These are phyloP conservation scores for Echeneis naucrates DNA, from an alignment of 2,797 vertebrate genomes.

Conservation along the genomic window DNA sequence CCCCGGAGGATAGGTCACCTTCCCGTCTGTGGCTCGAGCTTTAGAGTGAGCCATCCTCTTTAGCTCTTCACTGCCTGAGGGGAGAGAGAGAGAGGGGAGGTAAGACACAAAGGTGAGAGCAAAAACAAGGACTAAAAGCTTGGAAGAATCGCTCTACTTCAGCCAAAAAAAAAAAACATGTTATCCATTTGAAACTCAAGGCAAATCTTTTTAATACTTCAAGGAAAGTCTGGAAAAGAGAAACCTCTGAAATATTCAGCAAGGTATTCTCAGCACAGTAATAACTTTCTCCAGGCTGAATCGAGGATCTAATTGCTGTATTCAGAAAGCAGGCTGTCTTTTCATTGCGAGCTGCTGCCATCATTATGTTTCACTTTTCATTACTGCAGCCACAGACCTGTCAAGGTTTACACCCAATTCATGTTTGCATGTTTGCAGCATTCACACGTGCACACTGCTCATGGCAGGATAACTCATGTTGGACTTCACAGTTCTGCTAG, in stretches of 20 bases:
- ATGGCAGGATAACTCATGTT: not conserved
- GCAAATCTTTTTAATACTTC: slow-evolving; percentile 43
- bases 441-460: slow-evolving; percentile 23
- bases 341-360: slow-evolving; percentile 16
- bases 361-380: slow-evolving; percentile 43
- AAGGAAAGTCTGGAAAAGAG: slow-evolving; percentile 42
- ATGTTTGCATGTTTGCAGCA: slow-evolving; percentile 11
- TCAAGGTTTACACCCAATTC: slow-evolving; percentile 39
- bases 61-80: slow-evolving; percentile 86
- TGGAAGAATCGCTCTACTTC: slow-evolving; percentile 3
- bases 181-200: slow-evolving; percentile 14
- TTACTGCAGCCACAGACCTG: slow-evolving; percentile 12
- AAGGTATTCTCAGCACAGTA: slow-evolving; percentile 43
- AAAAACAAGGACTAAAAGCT: slow-evolving; percentile 5
- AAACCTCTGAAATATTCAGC: slow-evolving; percentile 63
- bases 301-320: slow-evolving; percentile 43
- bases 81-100: slow-evolving; percentile 40
- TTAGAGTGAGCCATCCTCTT: slow-evolving; percentile 99
- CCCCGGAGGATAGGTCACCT: slow-evolving; percentile 99
- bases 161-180: slow-evolving; percentile 4
- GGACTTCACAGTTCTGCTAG: slow-evolving; percentile 12
- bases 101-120: not conserved
- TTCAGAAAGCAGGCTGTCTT: slow-evolving; percentile 34
- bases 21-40: slow-evolving; percentile 96
- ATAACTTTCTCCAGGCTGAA: slow-evolving; percentile 46